A percentile compares a stretch with the other conserved stretches of the same genome.
Conservation (phyloP, 2,113 vertebrate genomes). For the Merops nubicus region DNA sequence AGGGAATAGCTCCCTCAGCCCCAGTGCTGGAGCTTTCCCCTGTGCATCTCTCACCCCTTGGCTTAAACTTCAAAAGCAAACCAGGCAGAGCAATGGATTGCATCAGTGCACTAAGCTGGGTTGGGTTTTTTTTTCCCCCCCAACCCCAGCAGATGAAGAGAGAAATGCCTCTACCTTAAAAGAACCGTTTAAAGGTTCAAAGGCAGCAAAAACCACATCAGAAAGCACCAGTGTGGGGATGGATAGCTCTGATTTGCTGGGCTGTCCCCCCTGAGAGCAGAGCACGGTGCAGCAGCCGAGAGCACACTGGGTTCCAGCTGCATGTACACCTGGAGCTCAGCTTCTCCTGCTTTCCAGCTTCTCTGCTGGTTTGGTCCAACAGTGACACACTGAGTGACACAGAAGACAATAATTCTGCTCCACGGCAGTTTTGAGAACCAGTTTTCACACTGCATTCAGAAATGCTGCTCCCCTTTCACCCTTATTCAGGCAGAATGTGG, state of each 20-base stretch:
- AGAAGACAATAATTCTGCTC: neutral
- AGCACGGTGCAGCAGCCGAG: neutral
- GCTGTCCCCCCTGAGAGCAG: neutral
- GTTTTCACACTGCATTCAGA: neutral
- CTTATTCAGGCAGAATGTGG: neutral
- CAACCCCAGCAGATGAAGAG: neutral
- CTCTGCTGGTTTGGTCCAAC: rapidly evolving
- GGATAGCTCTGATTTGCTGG: neutral
- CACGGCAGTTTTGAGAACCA: neutral
- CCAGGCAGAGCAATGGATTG: neutral
- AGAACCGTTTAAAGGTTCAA: neutral
- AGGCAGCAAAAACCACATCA: neutral
- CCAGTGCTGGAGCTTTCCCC: neutral
- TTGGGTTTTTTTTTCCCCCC: rapidly evolving
- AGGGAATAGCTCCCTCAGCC: neutral
- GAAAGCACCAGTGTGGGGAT: neutral
- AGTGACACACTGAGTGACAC: neutral
- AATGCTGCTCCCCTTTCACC: neutral
- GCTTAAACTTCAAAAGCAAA: neutral
- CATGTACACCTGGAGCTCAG: neutral
- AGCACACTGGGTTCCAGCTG: neutral
- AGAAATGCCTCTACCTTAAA: neutral
- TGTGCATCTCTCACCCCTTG: neutral
- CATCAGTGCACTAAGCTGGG: neutral
- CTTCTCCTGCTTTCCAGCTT: neutral